Evolutionary conservation across 2,113 vertebrate species (phyloP), one percentile per base, ranked within the genome.

Genomic region (Sialia sialis): DNA sequence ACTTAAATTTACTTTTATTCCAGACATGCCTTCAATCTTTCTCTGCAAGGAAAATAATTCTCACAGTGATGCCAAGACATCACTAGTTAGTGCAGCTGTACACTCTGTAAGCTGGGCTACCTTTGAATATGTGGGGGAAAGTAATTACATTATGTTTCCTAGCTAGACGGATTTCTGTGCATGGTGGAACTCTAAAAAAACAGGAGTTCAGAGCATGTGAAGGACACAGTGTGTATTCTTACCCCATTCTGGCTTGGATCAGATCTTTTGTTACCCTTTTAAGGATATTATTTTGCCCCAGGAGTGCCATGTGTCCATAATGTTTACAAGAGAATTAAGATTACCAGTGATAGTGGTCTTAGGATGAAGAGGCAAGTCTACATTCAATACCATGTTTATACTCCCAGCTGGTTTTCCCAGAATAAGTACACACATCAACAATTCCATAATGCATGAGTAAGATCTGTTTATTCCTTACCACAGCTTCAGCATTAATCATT

Each of bases 401-500:
- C 52, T 86, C 83, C 68, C 80, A 29, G 56, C 11, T 86, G 51
- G 3, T 88, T 93, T 97, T 84, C 89, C 72, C 72, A 90, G 94
- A 95, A 85, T 19, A 74, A 84, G 79, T 86, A 88, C 64, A 90
- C 78, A 80, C 68, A 94, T 94, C 90, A 87, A 90, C 84, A 94
- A 86, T 95, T 94, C 90, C 72, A 34, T 93, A 80, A 79, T 49
- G 43, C 39, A 86, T 92, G 94, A 96, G 74, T 91, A 95, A 95
- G 72, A 72, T 85, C 75, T 97, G 95, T 96, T 96, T 97, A 91
- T 95, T 94, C 92, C 85, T 83, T 91, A 59, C 84, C 43, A 80
- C 59, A 80, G 20, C 59, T 70, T 44, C 63, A 85, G 51, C 75
- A 94, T 94, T 93, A 93, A 95, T 90, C 82, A 93, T 60, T 60